A percentile compares a stretch with the other conserved stretches of the same genome.
Conservation (phyloP, 1,140 invertebrate genomes). For the Tetramorium simillimum region DNA sequence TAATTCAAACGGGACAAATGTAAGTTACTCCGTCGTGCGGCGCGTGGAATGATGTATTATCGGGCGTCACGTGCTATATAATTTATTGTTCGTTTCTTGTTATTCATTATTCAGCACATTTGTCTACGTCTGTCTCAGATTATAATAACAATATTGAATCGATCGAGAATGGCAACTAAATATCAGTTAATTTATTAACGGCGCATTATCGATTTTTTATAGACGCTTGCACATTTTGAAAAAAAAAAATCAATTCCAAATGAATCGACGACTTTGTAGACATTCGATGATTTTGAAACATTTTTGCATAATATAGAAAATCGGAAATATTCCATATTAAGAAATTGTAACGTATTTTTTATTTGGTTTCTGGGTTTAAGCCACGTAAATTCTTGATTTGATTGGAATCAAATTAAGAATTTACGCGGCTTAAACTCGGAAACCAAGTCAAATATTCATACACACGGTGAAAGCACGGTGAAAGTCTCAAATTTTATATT, state of each 20-base stretch:
- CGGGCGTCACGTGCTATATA: constrained; percentile 53
- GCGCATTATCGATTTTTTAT: not conserved
- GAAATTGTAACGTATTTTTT: not conserved
- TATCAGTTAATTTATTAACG: not conserved
- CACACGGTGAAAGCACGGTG: too few species aligned
- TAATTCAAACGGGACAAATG: constrained; percentile 47
- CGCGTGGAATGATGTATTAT: constrained; percentile 54
- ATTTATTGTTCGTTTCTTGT: constrained; percentile 45
- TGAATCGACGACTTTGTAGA: not conserved
- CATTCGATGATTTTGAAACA: not conserved
- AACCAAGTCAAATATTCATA: too few species aligned
- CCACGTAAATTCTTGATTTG: too few species aligned
- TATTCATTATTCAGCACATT: constrained; percentile 25
- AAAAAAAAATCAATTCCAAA: not conserved
- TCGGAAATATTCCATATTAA: not conserved
- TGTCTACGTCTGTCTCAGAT: constrained; percentile 1
- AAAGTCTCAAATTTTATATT: not conserved
- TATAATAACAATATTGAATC: constrained; percentile 10
- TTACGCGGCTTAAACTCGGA: too few species aligned
- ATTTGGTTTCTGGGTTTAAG: too few species aligned
- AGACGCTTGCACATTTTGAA: not conserved
- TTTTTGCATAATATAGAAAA: not conserved
- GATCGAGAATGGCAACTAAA: not conserved
- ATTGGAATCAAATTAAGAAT: too few species aligned
- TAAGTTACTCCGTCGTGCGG: constrained; percentile 38